A percentile compares a stretch with the other conserved stretches of the same genome.
Conservation (phyloP, 2,797 vertebrate genomes). For the Argentina silus region DNA sequence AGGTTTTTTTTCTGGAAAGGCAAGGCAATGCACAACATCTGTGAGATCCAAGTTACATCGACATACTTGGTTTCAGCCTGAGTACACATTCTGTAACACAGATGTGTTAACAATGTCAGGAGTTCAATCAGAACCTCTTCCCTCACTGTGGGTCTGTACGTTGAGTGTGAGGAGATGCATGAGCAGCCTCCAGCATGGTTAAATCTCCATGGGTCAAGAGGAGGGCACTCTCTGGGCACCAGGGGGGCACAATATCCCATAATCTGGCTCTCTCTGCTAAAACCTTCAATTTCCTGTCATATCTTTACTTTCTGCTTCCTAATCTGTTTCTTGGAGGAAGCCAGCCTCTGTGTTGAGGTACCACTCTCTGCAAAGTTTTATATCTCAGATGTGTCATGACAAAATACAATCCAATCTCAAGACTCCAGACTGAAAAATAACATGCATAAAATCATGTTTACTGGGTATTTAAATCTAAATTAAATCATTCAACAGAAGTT, state of each 20-base stretch:
- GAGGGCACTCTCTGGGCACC: conserved; percentile 5
- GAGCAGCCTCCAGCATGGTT: not conserved
- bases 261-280: not conserved
- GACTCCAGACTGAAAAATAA: not conserved
- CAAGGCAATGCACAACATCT: not conserved
- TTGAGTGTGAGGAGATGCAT: not conserved
- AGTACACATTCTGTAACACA: not conserved
- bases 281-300: conserved; percentile 18
- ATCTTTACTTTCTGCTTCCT: not conserved
- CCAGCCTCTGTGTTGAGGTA: not conserved
- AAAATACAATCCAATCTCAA: conserved; percentile 1
- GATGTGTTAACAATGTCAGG: conserved; percentile 1
- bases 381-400: not conserved
- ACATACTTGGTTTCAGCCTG: not conserved
- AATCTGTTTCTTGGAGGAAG: not conserved
- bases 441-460: not conserved
- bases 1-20: not conserved
- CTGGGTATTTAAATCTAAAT: not conserved
- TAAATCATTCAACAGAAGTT: conserved; percentile 1
- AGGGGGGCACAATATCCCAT: conserved; percentile 13
- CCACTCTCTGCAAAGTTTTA: not conserved
- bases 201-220: conserved; percentile 6
- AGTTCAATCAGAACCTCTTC: conserved; percentile 5
- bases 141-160: not conserved
- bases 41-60: not conserved